Evolutionary conservation across 1,140 invertebrate species (phyloP).

Genomic region (Grapholita molesta): DNA sequence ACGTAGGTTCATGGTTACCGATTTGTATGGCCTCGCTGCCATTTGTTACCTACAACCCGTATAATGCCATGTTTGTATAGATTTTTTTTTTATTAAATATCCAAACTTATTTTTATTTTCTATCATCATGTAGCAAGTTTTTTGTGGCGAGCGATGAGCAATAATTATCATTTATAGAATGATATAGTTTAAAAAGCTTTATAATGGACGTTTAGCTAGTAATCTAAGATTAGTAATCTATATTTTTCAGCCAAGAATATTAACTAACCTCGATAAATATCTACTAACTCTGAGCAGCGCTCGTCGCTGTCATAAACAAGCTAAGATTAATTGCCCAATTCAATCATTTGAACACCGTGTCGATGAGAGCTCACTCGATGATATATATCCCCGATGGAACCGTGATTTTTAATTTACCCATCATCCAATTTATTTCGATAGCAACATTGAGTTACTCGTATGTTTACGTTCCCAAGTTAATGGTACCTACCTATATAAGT

Average conservation of each 20-base stretch:
- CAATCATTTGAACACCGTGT: not conserved
- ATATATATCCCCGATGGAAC: not conserved
- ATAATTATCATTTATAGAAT: too few relatives aligned
- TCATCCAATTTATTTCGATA: not conserved
- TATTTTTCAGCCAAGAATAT: not conserved
- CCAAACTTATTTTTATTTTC: too few relatives aligned
- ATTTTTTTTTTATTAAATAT: too few relatives aligned
- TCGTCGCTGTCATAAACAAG: not conserved
- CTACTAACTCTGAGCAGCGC: not conserved
- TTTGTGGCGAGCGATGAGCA: too few relatives aligned
- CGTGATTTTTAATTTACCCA: not conserved
- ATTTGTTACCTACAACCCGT: too few relatives aligned
- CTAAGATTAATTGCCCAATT: not conserved
- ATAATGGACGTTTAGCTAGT: not conserved
- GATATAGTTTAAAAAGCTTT: too few relatives aligned
- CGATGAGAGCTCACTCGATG: not conserved
- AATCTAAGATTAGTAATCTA: not conserved
- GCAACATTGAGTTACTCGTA: not conserved
- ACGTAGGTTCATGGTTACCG: too few relatives aligned
- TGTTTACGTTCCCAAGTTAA: not conserved
- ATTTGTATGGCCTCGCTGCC: too few relatives aligned
- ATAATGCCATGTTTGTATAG: too few relatives aligned
- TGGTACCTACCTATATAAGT: not conserved
- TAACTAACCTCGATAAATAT: not conserved
- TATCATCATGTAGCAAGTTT: too few relatives aligned